Conservation (phyloP, 2,888 invertebrate genomes). For the Physocephala rufipes region DNA sequence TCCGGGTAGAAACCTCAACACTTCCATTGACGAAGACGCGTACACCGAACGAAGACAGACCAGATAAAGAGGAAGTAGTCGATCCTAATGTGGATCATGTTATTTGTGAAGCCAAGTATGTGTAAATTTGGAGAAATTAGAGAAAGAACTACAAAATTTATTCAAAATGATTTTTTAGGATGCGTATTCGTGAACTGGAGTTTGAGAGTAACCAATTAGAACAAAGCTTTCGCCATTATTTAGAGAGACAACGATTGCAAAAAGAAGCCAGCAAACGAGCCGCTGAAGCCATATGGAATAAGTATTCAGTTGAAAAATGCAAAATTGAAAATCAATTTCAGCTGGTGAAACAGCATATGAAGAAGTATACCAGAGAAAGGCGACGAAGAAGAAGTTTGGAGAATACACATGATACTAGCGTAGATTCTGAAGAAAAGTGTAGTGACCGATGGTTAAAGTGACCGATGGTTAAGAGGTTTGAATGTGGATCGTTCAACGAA, state of each 20-base stretch:
- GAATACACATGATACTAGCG: not conserved
- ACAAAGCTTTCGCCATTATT: conserved; percentile 56
- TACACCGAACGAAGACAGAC: conserved; percentile 37
- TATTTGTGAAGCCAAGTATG: conserved; percentile 55
- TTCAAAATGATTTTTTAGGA: conserved; percentile 45
- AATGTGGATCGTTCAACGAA: not conserved
- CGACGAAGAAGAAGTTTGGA: conserved; percentile 17
- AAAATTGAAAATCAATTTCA: conserved; percentile 39
- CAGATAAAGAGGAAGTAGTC: conserved; percentile 46
- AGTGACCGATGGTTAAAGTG: not conserved
- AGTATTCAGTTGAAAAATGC: conserved; percentile 43
- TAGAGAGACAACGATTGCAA: conserved; percentile 50
- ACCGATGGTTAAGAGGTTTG: not conserved
- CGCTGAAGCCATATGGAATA: conserved; percentile 45
- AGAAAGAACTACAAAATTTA: not conserved
- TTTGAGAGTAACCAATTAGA: conserved; percentile 62
- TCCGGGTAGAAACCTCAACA: not conserved
- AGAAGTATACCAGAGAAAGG: conserved; percentile 16
- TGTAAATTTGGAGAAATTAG: not conserved
- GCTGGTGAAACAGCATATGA: conserved; percentile 38
- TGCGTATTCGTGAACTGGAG: conserved; percentile 60
- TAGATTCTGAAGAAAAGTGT: not conserved
- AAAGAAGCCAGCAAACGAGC: conserved; percentile 43
- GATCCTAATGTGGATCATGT: conserved; percentile 53
- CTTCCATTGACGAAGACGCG: not conserved